Evolutionary conservation across 2,113 vertebrate species (phyloP).

Genomic region (Gasterosteus nipponicus): DNA sequence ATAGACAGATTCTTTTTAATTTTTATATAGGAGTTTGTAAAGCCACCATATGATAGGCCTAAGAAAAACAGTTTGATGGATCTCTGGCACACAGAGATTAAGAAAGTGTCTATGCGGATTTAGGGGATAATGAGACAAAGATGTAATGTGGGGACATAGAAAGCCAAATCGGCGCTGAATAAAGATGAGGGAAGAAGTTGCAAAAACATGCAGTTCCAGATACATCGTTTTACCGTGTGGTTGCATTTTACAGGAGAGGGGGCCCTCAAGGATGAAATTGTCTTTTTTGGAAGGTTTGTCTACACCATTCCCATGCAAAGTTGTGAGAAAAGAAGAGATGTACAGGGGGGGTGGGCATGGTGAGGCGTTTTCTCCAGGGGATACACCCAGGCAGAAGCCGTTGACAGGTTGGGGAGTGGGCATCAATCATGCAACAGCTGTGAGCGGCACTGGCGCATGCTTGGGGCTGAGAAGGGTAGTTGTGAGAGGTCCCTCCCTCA

Average conservation of each 20-base stretch:
- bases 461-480: slow-evolving; percentile 61
- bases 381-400: slow-evolving; percentile 41
- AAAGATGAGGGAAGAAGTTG: slow-evolving; percentile 58
- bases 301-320: slow-evolving; percentile 60
- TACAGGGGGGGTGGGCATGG: background rate
- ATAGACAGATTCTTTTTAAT: slow-evolving; percentile 60
- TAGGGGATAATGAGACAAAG: slow-evolving; percentile 62
- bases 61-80: slow-evolving; percentile 73
- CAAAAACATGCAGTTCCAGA: slow-evolving; percentile 43
- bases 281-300: slow-evolving; percentile 38
- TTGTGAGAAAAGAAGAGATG: slow-evolving; percentile 51
- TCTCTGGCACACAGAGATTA: slow-evolving; percentile 75
- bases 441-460: slow-evolving; percentile 45
- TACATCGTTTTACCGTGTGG: slow-evolving; percentile 41
- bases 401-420: slow-evolving; percentile 69
- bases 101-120: slow-evolving; percentile 73
- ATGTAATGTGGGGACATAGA: slow-evolving; percentile 62
- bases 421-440: slow-evolving; percentile 82
- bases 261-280: slow-evolving; percentile 28
- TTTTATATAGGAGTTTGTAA: slow-evolving; percentile 72
- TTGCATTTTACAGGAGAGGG: background rate
- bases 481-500: slow-evolving; percentile 32
- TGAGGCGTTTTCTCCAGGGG: slow-evolving; percentile 43
- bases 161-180: slow-evolving; percentile 63
- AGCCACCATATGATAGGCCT: slow-evolving; percentile 70